A percentile compares a stretch with the other conserved stretches of the same genome.
Evolutionary conservation across 2,797 vertebrate genomes (phyloP).

Genomic region (Hapalemur alaotrensis): DNA sequence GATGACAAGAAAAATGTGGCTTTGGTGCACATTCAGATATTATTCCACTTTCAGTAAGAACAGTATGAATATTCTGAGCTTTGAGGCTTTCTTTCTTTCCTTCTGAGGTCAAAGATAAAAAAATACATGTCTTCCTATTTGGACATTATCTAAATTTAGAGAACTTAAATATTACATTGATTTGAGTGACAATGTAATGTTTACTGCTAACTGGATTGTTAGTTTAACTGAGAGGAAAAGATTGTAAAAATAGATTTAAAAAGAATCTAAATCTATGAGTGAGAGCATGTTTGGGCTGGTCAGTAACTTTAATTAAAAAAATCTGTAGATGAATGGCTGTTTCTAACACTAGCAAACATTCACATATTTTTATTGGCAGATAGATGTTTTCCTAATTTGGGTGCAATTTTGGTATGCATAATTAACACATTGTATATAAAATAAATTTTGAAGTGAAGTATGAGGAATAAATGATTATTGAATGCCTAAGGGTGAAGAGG

Average conservation of each 20-base stretch:
- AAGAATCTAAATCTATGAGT: neutral
- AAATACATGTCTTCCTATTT: neutral
- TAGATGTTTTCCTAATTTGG: neutral
- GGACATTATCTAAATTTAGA: neutral
- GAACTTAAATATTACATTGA: neutral
- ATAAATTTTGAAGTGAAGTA: conserved; percentile 51
- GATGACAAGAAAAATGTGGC: neutral
- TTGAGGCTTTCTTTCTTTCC: neutral
- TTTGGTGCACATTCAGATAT: neutral
- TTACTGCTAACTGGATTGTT: neutral
- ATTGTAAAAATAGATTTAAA: neutral
- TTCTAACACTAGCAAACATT: conserved; percentile 37
- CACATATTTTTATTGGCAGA: conserved; percentile 48
- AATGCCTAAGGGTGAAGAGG: conserved; percentile 9
- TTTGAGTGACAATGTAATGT: neutral
- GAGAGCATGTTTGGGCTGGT: neutral
- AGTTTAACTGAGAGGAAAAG: neutral
- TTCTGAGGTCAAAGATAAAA: neutral
- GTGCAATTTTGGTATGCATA: conserved; percentile 2
- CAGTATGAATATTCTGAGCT: neutral
- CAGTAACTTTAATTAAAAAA: neutral
- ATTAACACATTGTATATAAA: conserved; percentile 48
- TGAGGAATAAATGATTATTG: conserved; percentile 56
- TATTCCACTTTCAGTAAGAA: neutral
- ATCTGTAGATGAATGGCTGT: neutral